phyloP scores from a whole-genome alignment of 1,140 invertebrate species.

The Habropoda laboriosa region DNA sequence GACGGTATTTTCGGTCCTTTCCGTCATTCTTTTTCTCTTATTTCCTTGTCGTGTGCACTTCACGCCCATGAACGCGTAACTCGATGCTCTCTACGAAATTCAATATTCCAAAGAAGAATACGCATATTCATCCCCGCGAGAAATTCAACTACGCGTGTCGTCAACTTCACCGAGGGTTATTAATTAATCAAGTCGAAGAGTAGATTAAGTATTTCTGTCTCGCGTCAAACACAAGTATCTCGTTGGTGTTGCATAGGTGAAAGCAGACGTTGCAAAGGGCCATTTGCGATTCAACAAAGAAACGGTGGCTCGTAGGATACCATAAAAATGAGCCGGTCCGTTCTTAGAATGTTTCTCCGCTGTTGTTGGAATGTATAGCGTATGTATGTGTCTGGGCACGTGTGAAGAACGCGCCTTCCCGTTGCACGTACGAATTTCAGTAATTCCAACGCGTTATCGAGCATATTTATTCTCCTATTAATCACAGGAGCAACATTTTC shows the following conservation, averaged over 20 bases:
- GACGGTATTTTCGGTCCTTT: slow-evolving; percentile 6
- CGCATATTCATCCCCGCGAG: slow-evolving; percentile 3
- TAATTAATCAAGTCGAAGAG: neutral
- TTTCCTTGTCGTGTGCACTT: neutral
- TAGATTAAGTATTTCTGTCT: neutral
- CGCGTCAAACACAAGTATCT: neutral
- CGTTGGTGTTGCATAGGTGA: neutral
- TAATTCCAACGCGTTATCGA: no score
- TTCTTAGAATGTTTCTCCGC: neutral
- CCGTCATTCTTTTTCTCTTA: no score
- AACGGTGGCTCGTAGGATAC: neutral
- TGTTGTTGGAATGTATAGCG: no score
- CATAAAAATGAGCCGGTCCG: neutral
- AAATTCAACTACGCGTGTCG: slow-evolving; percentile 1
- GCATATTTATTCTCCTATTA: no score
- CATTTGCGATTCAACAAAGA: neutral
- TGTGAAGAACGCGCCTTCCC: no score
- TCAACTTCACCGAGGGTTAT: neutral
- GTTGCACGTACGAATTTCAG: no score
- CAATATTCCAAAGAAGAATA: neutral
- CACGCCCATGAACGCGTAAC: neutral
- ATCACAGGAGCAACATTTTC: no score
- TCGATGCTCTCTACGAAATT: neutral
- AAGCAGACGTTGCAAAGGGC: neutral
- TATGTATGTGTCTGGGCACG: no score